Conservation (phyloP, 2,888 invertebrate species). For the Crematogaster levior region DNA sequence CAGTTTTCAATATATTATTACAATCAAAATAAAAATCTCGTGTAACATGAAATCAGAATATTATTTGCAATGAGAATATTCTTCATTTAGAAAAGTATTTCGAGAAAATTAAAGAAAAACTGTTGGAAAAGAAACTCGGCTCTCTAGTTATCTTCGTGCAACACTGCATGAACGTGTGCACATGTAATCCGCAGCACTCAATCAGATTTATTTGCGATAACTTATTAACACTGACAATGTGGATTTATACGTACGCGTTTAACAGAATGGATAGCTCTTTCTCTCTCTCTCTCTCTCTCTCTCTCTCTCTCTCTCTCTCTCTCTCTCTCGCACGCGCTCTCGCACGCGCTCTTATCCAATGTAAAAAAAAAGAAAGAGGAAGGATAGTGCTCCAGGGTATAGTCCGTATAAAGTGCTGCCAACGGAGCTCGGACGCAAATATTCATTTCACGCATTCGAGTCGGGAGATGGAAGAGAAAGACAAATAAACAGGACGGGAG, state of each 20-base stretch:
- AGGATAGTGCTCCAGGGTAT: constrained; percentile 5
- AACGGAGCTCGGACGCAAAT: constrained; percentile 24
- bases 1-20: background rate
- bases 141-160: background rate
- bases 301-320: background rate
- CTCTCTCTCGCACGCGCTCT: no score
- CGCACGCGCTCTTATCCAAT: background rate
- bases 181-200: background rate
- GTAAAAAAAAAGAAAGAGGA: constrained; percentile 18
- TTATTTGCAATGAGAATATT: background rate
- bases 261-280: background rate
- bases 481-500: constrained; percentile 31
- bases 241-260: background rate
- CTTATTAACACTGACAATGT: background rate
- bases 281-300: no score
- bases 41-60: background rate
- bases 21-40: background rate
- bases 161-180: background rate
- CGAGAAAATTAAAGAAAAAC: background rate
- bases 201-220: constrained; percentile 20
- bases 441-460: constrained; percentile 26
- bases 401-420: constrained; percentile 9
- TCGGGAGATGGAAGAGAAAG: constrained; percentile 18
- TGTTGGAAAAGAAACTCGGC: background rate
- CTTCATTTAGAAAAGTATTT: background rate